These are phyloP conservation scores for Salvelinus sp. DNA, from an alignment of 2,113 vertebrate species.

Conservation along the genomic window DNA sequence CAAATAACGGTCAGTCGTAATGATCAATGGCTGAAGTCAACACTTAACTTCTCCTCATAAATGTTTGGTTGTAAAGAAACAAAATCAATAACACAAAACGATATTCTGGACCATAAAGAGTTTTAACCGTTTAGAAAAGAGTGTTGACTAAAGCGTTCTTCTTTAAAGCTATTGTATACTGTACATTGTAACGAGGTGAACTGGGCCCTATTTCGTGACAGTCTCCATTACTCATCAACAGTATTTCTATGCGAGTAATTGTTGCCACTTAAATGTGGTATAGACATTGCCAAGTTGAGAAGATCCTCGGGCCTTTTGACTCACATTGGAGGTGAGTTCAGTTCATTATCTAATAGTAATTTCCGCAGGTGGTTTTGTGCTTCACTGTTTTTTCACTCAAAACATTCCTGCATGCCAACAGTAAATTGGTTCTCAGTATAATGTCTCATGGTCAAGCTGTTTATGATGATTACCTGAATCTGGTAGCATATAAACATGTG, in stretches of 20 bases:
- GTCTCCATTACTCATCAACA: constrained; percentile 45
- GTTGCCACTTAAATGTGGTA: constrained; percentile 45
- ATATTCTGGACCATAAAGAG: constrained; percentile 18
- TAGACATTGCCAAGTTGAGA: constrained; percentile 18
- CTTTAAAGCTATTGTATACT: constrained; percentile 29
- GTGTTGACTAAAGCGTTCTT: constrained; percentile 40
- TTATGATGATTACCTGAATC: too few species aligned
- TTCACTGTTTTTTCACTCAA: not conserved
- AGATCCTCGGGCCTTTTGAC: constrained; percentile 61
- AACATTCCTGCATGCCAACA: constrained; percentile 49
- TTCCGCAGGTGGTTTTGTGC: constrained; percentile 49
- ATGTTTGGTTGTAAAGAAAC: constrained; percentile 50
- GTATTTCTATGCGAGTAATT: constrained; percentile 56
- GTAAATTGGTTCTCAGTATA: constrained; percentile 23
- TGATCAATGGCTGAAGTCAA: constrained; percentile 58
- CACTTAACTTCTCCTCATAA: constrained; percentile 59
- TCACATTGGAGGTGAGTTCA: constrained; percentile 55
- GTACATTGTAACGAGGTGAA: constrained; percentile 44
- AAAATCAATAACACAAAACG: constrained; percentile 51
- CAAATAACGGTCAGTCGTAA: constrained; percentile 55
- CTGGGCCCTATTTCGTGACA: constrained; percentile 50
- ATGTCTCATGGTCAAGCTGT: too few species aligned
- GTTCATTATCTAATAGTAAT: constrained; percentile 68
- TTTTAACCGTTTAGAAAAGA: constrained; percentile 1
- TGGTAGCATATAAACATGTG: too few species aligned